These are phyloP conservation scores for Paramacrobiotus metropolitanus DNA, from an alignment of 1,140 invertebrate species.

Conservation along the genomic window DNA sequence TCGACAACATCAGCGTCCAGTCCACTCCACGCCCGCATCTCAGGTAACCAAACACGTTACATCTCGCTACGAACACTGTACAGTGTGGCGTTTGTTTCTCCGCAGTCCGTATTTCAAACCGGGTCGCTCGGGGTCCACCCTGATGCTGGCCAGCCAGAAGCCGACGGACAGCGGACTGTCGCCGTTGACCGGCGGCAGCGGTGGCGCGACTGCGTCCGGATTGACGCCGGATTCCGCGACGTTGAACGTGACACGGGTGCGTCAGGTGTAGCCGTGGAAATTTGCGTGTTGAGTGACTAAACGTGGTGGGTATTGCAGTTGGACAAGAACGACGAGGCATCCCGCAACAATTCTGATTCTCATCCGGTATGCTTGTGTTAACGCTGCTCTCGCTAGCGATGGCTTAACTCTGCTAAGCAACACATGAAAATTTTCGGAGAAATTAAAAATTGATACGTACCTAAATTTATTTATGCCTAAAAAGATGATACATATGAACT, in stretches of 20 bases:
- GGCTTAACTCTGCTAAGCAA: too few species aligned
- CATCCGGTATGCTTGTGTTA: slow-evolving; percentile 1
- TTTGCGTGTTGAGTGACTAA: too few species aligned
- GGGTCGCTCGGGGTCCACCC: not conserved
- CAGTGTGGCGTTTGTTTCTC: not conserved
- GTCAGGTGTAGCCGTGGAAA: too few species aligned
- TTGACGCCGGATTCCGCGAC: too few species aligned
- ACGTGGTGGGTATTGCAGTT: too few species aligned
- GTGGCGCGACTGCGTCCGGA: too few species aligned
- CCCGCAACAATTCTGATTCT: not conserved
- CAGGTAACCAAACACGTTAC: slow-evolving; percentile 1
- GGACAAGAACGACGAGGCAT: not conserved
- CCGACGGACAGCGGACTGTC: not conserved
- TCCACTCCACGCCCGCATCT: slow-evolving; percentile 12
- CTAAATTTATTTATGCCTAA: not conserved
- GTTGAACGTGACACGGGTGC: too few species aligned
- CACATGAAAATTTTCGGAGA: not conserved
- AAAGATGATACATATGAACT: too few species aligned
- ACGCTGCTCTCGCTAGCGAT: too few species aligned
- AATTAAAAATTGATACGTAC: too few species aligned
- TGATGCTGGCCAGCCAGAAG: not conserved
- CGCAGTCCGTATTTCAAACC: slow-evolving; percentile 1
- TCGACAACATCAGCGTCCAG: slow-evolving; percentile 12
- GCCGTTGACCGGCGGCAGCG: too few species aligned
- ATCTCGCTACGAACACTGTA: not conserved